Evolutionary conservation across 2,888 invertebrate genomes (phyloP).

Genomic region (Zaprionus bogoriensis): DNA sequence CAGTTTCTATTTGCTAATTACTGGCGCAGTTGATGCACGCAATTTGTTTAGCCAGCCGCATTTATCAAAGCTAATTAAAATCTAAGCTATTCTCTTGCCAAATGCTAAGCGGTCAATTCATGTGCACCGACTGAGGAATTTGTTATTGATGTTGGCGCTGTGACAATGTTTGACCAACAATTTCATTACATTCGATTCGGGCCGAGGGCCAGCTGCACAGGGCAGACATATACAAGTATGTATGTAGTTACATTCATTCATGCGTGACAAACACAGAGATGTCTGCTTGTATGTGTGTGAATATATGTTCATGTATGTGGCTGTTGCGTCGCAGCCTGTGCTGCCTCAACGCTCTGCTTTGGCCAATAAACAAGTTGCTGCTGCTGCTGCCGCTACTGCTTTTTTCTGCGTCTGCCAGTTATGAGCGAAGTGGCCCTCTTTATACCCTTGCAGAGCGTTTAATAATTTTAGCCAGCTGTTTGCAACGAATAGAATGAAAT

Average conservation of each 20-base stretch:
- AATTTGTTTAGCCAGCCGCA: constrained; percentile 35
- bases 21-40: constrained; percentile 18
- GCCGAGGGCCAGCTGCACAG: not conserved
- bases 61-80: constrained; percentile 56
- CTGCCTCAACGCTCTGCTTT: constrained; percentile 35
- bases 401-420: constrained; percentile 48
- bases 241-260: not conserved
- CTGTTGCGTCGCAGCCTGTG: constrained; percentile 12
- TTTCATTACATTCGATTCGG: constrained; percentile 43
- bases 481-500: no score
- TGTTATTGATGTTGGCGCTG: constrained; percentile 41
- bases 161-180: constrained; percentile 42
- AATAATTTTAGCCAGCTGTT: no score
- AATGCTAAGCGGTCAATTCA: constrained; percentile 62
- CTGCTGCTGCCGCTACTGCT: constrained; percentile 7
- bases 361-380: constrained; percentile 62
- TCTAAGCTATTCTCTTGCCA: constrained; percentile 39
- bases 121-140: constrained; percentile 55
- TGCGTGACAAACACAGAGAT: not conserved
- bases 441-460: no score
- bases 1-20: constrained; percentile 34
- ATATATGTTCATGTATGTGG: not conserved
- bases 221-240: not conserved
- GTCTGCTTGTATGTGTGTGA: not conserved
- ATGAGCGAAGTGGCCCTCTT: constrained; percentile 51